Base-by-base conservation (phyloP, 1,140 invertebrate species). In the Drosophila jambulina region DNA sequence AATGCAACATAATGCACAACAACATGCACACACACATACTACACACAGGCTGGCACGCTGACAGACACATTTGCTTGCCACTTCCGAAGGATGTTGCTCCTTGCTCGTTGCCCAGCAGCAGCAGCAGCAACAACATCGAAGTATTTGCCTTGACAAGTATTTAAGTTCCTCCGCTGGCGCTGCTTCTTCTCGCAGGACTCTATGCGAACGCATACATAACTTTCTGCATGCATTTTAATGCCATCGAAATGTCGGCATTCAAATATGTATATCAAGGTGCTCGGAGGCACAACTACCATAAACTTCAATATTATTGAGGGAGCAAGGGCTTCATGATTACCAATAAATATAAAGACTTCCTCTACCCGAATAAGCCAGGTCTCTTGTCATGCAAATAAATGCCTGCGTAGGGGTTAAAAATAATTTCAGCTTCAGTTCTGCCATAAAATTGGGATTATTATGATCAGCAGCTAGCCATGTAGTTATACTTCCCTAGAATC, bases 1-100 rank as follows among this genome's bases (percentile, higher is more conserved):
- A 87, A 87, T 87, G 83, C 84, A 87, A 87, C 83, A 87, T 87
- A 87, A 87, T 87, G 84, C 84, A 79, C 51, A 83, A 59, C 67
- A 86, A 86, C 65, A 82, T 27, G 43, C 21, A 56, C 57, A 48
- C 34, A 81, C 25, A 46, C 34, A 76, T 34, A 61, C 29, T 27
- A 76, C 19, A 67, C 23, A 56, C 12, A 40, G 32, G 32, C 40
- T 40, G 46, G 15, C 42, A 71, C 58, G 36, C 68, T 65, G 64
- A 60, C 53, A 75, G 76, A 82, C 79, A 78, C 82, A 86, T 80
- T 86, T 87, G 83, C 83, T 63, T 53, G 74, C 65, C 79, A 86
- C 83, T 86, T 86, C 75, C 83, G 82, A 82, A 78, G 76, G 75
- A 78, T 78, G 76, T 78, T 67, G 60, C 59, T 74, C 72, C 79